Percentiles rank a stretch among this genome's conserved stretches.
These are phyloP conservation scores for Prinia subflava DNA, from an alignment of 2,113 vertebrate genomes.

Conservation along the genomic window DNA sequence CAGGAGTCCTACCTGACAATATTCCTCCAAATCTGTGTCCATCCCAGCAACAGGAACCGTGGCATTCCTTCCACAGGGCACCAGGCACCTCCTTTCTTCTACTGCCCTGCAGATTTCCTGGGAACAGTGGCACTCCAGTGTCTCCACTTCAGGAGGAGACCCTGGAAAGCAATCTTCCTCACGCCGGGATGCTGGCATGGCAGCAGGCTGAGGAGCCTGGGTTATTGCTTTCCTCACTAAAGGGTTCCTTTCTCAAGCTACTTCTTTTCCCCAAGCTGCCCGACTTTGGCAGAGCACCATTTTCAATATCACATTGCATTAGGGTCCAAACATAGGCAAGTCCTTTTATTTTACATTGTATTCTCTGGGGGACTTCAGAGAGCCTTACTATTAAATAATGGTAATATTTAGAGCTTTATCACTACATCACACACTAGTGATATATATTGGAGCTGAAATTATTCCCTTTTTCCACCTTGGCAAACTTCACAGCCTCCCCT, in stretches of 20 bases:
- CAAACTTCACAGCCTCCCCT: not conserved
- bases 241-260: constrained; percentile 43
- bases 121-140: constrained; percentile 6
- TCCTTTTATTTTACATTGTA: not conserved
- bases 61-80: not conserved
- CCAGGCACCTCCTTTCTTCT: not conserved
- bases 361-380: not conserved
- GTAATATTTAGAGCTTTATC: not conserved
- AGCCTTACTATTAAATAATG: not conserved
- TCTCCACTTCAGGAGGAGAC: constrained; percentile 49
- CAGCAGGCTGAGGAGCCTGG: not conserved
- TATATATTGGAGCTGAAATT: constrained; percentile 13
- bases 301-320: not conserved
- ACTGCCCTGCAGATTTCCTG: constrained; percentile 23
- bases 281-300: not conserved
- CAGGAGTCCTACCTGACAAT: not conserved
- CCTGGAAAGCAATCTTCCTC: constrained; percentile 53
- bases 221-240: constrained; percentile 13
- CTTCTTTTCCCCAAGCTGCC: constrained; percentile 24
- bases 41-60: not conserved
- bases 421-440: not conserved
- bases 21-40: not conserved
- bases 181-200: constrained; percentile 46
- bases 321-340: not conserved
- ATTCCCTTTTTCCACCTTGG: not conserved